phyloP scores from a whole-genome alignment of 2,113 vertebrate genomes.

The Amia ocellicauda region DNA sequence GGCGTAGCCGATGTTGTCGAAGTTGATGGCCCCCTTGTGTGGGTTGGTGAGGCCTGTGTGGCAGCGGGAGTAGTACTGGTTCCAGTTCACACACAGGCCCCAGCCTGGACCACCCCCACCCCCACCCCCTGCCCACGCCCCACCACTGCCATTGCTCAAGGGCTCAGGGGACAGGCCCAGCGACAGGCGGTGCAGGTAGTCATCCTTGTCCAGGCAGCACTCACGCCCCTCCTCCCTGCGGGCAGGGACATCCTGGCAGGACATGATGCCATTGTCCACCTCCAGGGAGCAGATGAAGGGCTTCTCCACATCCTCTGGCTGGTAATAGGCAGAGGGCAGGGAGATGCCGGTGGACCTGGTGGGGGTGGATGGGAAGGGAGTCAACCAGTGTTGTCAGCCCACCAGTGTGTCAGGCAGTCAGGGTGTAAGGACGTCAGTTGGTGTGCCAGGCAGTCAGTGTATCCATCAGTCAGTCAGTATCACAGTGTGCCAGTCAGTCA shows the following conservation, averaged over 20 bases:
- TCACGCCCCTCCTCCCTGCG: slow-evolving; percentile 79
- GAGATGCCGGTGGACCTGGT: slow-evolving; percentile 77
- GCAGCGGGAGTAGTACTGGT: slow-evolving; percentile 91
- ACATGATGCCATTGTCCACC: slow-evolving; percentile 96
- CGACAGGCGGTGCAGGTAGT: slow-evolving; percentile 75
- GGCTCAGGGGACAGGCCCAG: slow-evolving; percentile 69
- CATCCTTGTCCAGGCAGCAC: slow-evolving; percentile 90
- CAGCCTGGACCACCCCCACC: too few relatives aligned
- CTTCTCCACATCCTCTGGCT: slow-evolving; percentile 86
- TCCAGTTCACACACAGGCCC: slow-evolving; percentile 97
- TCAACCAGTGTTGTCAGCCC: too few relatives aligned
- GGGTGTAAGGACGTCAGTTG: not conserved
- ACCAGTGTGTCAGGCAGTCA: slow-evolving; percentile 4
- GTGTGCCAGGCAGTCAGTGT: not conserved
- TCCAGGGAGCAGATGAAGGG: slow-evolving; percentile 97
- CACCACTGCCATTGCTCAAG: slow-evolving; percentile 60
- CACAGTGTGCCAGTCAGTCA: too few relatives aligned
- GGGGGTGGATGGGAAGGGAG: not conserved
- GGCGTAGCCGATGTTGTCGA: slow-evolving; percentile 96
- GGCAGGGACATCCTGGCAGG: slow-evolving; percentile 82
- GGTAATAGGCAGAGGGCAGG: slow-evolving; percentile 86
- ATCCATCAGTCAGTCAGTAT: too few relatives aligned
- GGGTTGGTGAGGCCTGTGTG: slow-evolving; percentile 86
- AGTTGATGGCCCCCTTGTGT: slow-evolving; percentile 96
- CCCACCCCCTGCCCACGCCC: too few relatives aligned